A percentile compares a stretch with the other conserved stretches of the same genome.
phyloP scores from a whole-genome alignment of 2,113 vertebrate species.

The Lonchura striata region DNA sequence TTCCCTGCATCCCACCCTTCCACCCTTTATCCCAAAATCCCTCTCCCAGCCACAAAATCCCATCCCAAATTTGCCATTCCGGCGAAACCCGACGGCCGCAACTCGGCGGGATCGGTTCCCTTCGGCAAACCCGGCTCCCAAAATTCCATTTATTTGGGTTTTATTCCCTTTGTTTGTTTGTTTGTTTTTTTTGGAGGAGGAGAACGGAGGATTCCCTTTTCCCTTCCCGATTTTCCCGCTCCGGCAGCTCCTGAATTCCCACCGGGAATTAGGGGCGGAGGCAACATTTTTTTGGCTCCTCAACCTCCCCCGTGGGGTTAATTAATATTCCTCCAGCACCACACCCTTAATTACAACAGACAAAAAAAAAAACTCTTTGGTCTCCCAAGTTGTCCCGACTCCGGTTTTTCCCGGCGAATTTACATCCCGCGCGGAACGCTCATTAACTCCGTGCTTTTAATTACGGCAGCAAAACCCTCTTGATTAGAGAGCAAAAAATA shows the following conservation, averaged over 20 bases:
- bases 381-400: not conserved
- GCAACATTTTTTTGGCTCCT: conserved; percentile 5
- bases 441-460: not conserved
- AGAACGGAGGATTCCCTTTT: not conserved
- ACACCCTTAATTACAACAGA: conserved; percentile 42
- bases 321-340: conserved; percentile 39
- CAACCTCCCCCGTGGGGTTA: not conserved
- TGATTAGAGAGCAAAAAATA: not conserved
- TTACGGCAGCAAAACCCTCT: not conserved
- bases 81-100: accelerated
- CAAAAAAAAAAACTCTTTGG: not conserved
- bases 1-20: not conserved
- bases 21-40: not conserved
- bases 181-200: not conserved
- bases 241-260: not conserved
- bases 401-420: not conserved
- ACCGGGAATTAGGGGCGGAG: not conserved
- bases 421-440: not conserved
- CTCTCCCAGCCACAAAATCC: not conserved
- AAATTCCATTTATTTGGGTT: not conserved
- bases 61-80: not conserved
- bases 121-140: not conserved
- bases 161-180: not conserved
- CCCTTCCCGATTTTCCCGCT: no score
- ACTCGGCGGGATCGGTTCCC: not conserved